A percentile compares a stretch with the other conserved stretches of the same genome.
These are phyloP conservation scores for Limnephilus lunatus DNA, from an alignment of 2,888 invertebrate species.

Conservation along the genomic window DNA sequence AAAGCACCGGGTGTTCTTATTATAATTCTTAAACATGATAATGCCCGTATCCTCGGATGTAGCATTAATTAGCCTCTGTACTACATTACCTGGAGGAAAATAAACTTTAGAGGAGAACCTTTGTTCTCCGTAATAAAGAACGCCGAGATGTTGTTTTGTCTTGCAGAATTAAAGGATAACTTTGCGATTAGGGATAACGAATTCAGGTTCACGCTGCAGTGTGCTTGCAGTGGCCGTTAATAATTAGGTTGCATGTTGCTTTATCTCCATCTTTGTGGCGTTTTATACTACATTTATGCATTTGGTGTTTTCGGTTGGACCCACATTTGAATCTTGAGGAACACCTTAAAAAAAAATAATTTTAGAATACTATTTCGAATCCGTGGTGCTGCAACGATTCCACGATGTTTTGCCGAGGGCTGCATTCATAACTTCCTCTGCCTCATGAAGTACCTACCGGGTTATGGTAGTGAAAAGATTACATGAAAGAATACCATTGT, in stretches of 20 bases:
- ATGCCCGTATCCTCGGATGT: slow-evolving; percentile 53
- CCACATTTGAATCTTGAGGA: not conserved
- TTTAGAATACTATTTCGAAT: not conserved
- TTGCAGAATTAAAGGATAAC: slow-evolving; percentile 23
- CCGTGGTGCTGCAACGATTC: not conserved
- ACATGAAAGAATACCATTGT: not conserved
- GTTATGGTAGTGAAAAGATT: not conserved
- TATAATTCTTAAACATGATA: slow-evolving; percentile 36
- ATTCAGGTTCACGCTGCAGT: slow-evolving; percentile 24
- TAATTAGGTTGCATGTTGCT: slow-evolving; percentile 4
- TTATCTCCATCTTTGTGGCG: not conserved
- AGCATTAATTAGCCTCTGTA: slow-evolving; percentile 58
- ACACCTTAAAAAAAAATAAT: not conserved
- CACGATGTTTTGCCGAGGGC: not conserved
- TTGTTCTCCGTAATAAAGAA: slow-evolving; percentile 36
- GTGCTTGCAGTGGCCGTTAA: slow-evolving; percentile 4
- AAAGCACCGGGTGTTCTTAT: slow-evolving; percentile 11
- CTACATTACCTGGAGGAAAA: slow-evolving; percentile 50
- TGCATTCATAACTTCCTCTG: not conserved
- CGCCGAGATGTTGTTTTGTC: slow-evolving; percentile 28
- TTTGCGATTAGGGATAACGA: not conserved
- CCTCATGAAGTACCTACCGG: not conserved
- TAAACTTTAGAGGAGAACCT: slow-evolving; percentile 18
- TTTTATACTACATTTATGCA: not conserved
- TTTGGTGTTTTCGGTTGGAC: not conserved